phyloP scores from a whole-genome alignment of 2,888 invertebrate species.

The Eupithecia centaureata region DNA sequence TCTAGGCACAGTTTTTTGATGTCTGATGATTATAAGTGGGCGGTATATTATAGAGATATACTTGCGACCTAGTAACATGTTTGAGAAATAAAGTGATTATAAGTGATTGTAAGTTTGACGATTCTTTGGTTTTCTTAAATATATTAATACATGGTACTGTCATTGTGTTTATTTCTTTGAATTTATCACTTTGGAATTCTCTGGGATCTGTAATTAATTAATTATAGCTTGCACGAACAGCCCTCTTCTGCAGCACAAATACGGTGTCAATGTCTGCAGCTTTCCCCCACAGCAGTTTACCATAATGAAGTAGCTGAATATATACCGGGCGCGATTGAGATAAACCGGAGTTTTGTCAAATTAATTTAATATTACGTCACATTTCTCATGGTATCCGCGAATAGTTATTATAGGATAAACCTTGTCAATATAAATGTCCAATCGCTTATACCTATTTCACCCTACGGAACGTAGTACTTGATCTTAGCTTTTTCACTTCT shows the following conservation, averaged over 20 bases:
- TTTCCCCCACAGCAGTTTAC: no score
- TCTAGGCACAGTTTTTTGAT: conserved; percentile 44
- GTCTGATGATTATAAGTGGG: conserved; percentile 39
- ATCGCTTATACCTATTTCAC: background rate
- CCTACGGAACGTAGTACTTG: no score
- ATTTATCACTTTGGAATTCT: no score
- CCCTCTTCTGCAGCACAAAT: no score
- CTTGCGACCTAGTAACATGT: conserved; percentile 38
- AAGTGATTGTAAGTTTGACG: no score
- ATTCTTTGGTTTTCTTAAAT: no score
- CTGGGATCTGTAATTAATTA: no score
- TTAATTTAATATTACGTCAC: background rate
- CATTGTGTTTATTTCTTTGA: no score
- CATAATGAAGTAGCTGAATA: no score
- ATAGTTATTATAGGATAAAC: background rate
- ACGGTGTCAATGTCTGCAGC: no score
- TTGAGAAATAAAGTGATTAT: conserved; percentile 24
- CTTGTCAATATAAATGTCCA: background rate
- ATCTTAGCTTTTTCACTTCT: background rate
- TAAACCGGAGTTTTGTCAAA: background rate
- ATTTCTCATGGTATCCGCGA: background rate
- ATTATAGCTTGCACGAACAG: no score
- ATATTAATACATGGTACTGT: no score
- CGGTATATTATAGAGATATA: conserved; percentile 24
- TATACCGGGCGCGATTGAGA: background rate